Conservation (phyloP, 1,140 invertebrate species). For the Atta colombica region DNA sequence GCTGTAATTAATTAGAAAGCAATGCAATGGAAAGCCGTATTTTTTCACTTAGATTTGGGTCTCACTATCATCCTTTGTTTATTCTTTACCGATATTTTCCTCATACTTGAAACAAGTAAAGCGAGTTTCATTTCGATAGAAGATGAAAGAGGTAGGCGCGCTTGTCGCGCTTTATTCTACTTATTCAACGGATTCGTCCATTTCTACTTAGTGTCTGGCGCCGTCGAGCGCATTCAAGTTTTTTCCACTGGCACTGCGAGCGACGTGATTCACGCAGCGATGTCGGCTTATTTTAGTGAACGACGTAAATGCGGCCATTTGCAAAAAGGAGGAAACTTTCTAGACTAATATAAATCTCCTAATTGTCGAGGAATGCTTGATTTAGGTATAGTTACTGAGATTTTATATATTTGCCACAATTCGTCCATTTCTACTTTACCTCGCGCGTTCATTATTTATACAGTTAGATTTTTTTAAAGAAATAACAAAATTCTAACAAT, state of each 20-base stretch:
- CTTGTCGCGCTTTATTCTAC: constrained; percentile 24
- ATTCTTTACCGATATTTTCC: background rate
- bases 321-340: background rate
- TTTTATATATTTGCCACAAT: constrained; percentile 1
- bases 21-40: background rate
- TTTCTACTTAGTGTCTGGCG: constrained; percentile 31
- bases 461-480: background rate
- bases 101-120: background rate
- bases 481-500: background rate
- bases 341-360: background rate
- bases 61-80: background rate
- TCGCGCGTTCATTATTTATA: too few species aligned
- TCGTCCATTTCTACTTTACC: constrained; percentile 20
- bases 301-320: background rate
- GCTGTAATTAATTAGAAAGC: constrained; percentile 22
- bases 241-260: background rate
- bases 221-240: background rate
- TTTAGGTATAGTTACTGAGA: background rate
- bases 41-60: background rate
- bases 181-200: constrained; percentile 37
- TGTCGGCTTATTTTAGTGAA: constrained; percentile 4
- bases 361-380: background rate
- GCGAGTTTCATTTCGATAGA: background rate
- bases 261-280: constrained; percentile 35
- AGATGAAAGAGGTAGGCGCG: background rate